phyloP scores from a whole-genome alignment of 2,888 invertebrate genomes.

The Trichogramma dendrolimi region DNA sequence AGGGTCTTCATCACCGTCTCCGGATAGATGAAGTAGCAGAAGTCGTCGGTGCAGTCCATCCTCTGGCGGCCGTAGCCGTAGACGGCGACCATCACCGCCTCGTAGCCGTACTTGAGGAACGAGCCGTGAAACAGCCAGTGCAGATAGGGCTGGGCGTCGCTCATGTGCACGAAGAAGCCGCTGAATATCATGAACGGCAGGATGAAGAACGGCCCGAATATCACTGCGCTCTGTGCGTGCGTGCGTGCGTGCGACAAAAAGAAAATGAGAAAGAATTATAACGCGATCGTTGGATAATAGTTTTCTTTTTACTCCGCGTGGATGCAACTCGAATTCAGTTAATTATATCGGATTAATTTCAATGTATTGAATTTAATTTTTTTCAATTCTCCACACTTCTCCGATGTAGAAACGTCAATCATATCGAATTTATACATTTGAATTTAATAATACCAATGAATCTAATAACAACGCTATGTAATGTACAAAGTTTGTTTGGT shows the following conservation, averaged over 20 bases:
- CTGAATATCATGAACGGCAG: conserved; percentile 87
- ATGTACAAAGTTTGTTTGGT: too few relatives aligned
- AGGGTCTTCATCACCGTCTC: conserved; percentile 69
- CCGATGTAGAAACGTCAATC: too few relatives aligned
- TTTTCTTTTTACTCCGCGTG: not conserved
- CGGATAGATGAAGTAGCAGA: conserved; percentile 72
- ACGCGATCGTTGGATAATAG: not conserved
- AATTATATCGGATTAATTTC: too few relatives aligned
- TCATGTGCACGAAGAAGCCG: conserved; percentile 84
- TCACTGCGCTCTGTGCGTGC: conserved; percentile 70
- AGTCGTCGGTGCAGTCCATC: conserved; percentile 69
- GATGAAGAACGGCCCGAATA: conserved; percentile 82
- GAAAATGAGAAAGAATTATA: not conserved
- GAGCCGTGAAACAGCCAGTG: conserved; percentile 85
- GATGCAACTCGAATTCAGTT: too few relatives aligned
- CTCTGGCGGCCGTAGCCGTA: conserved; percentile 74
- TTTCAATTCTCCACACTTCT: too few relatives aligned
- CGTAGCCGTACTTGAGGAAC: conserved; percentile 84
- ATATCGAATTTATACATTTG: too few relatives aligned
- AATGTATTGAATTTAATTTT: too few relatives aligned
- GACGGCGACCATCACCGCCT: conserved; percentile 75
- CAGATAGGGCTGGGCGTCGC: conserved; percentile 72
- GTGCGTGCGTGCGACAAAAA: conserved; percentile 23
- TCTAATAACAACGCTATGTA: too few relatives aligned
- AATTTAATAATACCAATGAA: too few relatives aligned